Base-by-base conservation (phyloP, 2,888 invertebrate genomes). In the Thymelicus lineola region DNA sequence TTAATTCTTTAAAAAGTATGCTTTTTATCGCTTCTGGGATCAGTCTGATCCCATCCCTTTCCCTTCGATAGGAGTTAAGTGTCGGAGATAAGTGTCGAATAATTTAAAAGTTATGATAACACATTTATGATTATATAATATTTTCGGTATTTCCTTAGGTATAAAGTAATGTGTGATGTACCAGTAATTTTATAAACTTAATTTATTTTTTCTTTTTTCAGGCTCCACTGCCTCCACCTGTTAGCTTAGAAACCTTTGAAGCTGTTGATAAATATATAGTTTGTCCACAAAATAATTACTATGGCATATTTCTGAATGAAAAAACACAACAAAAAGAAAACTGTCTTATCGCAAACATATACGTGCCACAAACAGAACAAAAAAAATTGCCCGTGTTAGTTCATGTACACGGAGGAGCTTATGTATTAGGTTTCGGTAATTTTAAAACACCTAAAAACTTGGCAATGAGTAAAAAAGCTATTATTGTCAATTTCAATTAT, bases 371-470 rank as follows among this genome's bases (percentile, higher is more conserved):
- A 17, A 77, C 75, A 7, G 64, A 75, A 12, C 59, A 73, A 12
- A 75, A 67, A 1, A 75, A 75, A 14, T 64, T 80, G 10, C 86
- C 93, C 3, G 92, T 93, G 0, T 73, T 91, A 63, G 86, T 92
- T 14, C 78, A 82, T 61, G 78, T 93, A 1, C 93, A 93, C 63
- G 92, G 92, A 35, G 93, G 93, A 5, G 89, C 82, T 5, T 91
- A 84, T 68, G 79, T 86, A 74, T 59, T 80, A 1, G 91, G 90
- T 7, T 79, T 72, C 42, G 87, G 89, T 3, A 77, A 84, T 66
- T 72, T 68, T 6, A 17, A 15, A 6, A 66, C 46, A 17, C 4
- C 77, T 0, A 74, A 77, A 7, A 77, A 75, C 7, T 82, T 82
- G 66, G 72, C 87, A 12, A 76, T 77, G 6, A 74, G 68, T 86